These are phyloP conservation scores for Hypotaenidia philippensis DNA, from an alignment of 2,797 vertebrate genomes.

Conservation along the genomic window DNA sequence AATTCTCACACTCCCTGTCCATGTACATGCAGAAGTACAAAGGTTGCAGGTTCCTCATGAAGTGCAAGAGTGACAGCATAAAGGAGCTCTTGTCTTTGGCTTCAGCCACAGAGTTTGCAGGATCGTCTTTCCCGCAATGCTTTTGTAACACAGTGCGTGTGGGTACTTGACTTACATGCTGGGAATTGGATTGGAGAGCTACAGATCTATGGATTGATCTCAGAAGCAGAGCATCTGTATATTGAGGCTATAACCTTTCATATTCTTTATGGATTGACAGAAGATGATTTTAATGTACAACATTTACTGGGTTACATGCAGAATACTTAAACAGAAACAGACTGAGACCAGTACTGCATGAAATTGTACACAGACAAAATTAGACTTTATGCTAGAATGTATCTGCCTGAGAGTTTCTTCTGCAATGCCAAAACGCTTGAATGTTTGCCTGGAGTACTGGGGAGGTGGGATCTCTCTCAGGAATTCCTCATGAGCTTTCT, in stretches of 20 bases:
- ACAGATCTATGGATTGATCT: neutral
- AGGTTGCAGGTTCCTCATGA: neutral
- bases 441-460: neutral
- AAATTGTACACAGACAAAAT: neutral
- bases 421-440: accelerated
- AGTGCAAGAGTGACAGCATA: neutral
- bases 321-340: slow-evolving; percentile 9
- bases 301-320: neutral
- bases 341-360: neutral
- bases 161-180: neutral
- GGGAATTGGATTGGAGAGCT: neutral
- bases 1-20: neutral
- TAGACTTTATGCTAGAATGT: neutral
- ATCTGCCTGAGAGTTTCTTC: neutral
- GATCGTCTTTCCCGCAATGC: neutral
- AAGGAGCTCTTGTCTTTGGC: neutral
- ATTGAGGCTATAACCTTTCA: neutral
- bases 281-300: neutral
- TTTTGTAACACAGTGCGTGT: neutral
- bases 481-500: neutral
- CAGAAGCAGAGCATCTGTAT: neutral
- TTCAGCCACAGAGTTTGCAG: neutral
- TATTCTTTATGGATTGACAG: neutral
- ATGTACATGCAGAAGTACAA: neutral
- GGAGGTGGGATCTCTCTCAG: neutral